Base-by-base conservation (phyloP, 2,888 invertebrate genomes). In the Papilio gigon region DNA sequence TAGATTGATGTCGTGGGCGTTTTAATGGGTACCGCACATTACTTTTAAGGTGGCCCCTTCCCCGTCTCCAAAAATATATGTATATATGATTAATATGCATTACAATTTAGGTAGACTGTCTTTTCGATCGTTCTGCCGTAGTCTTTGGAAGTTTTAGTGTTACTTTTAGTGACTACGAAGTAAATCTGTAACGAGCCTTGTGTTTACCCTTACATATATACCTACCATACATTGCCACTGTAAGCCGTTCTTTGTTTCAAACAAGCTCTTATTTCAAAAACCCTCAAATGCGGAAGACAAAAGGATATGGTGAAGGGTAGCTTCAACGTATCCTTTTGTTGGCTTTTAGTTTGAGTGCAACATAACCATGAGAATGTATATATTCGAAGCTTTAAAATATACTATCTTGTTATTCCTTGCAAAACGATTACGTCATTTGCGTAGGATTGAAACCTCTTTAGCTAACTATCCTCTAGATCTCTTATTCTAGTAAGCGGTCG, bases 261-360 rank as follows among this genome's bases (percentile, higher is more conserved):
- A 64, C 64, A 59, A 64, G 68, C 64, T 68, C 68, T 68, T 64
- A 68, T 68, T 68, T 68, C 68, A 64, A 68, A 68, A 68, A 68
- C 68, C 27, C 68, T 68, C 64, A 68, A 64, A 68, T 68, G 59
- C 64, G 64, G 50, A 68, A 68, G 68, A 68, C 68, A 68, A 68
- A 68, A 64, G 68, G 68, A 64, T 30, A 68, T 68, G 40, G 59
- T 17, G 68, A 68, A 56, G 68, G 63, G 64, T 59, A 37, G 68
- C 68, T 64, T 64, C 68, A 50, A 44, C 59, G 64, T 64, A 68
- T 68, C 64, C 64, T 64, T 64, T 68, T 64, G 64, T 68, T 68
- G 59, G 40, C 64, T 64, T 60, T 68, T 68, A 68, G 59, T 68
- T 47, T 50, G 59, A 68, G 59, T 68, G 40, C 50, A 25, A 50